These are phyloP conservation scores for Alloplasta piceator DNA, from an alignment of 2,888 invertebrate genomes.

Conservation along the genomic window DNA sequence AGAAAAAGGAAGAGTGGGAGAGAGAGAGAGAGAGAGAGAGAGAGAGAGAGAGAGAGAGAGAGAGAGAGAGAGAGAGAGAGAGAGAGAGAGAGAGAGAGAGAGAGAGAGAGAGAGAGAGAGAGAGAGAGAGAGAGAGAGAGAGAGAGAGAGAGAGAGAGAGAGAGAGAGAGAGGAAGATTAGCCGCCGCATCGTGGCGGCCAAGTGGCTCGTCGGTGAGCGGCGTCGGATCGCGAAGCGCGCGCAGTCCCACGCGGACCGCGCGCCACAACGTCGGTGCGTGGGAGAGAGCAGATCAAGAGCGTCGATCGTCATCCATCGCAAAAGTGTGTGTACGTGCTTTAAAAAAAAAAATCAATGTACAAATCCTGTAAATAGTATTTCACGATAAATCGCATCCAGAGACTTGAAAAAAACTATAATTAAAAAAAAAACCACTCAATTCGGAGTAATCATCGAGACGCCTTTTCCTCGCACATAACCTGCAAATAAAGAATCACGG, in stretches of 20 bases:
- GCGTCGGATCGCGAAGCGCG: slow-evolving; percentile 72
- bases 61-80: background rate
- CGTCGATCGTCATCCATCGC: background rate
- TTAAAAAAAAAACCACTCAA: too few species aligned
- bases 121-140: background rate
- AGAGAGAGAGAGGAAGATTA: background rate
- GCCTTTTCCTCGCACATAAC: too few species aligned
- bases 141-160: too few species aligned
- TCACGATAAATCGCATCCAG: too few species aligned
- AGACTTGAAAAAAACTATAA: too few species aligned
- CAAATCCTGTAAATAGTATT: too few species aligned
- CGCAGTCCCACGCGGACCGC: slow-evolving; percentile 78
- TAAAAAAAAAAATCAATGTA: background rate
- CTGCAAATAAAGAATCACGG: too few species aligned
- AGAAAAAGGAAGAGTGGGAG: too few species aligned
- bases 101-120: background rate
- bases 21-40: too few species aligned
- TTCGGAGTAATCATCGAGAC: too few species aligned
- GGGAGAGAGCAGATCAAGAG: slow-evolving; percentile 32
- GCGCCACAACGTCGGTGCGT: slow-evolving; percentile 73
- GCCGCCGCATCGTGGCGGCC: slow-evolving; percentile 49
- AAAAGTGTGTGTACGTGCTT: slow-evolving; percentile 12
- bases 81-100: too few species aligned
- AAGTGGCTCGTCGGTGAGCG: slow-evolving; percentile 61
- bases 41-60: background rate